phyloP scores from a whole-genome alignment of 2,797 vertebrate species.

The Pristis pectinata region DNA sequence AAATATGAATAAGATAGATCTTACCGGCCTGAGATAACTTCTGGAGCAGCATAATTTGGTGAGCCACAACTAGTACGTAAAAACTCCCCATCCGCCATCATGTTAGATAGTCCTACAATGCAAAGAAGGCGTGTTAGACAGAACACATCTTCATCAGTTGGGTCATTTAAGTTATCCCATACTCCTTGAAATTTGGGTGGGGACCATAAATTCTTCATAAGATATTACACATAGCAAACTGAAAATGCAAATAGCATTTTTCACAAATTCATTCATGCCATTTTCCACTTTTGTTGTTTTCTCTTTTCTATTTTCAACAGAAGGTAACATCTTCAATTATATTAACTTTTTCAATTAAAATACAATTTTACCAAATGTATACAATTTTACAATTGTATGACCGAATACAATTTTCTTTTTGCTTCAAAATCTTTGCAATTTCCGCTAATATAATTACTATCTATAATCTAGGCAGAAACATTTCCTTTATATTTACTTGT shows the following conservation, averaged over 20 bases:
- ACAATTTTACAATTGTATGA: too few relatives aligned
- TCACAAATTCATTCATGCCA: not conserved
- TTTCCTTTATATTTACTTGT: not conserved
- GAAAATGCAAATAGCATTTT: not conserved
- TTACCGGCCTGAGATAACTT: constrained; percentile 98
- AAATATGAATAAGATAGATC: constrained; percentile 31
- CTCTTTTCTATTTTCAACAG: not conserved
- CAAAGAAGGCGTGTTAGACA: constrained; percentile 37
- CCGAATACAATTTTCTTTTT: not conserved
- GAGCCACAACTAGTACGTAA: constrained; percentile 96
- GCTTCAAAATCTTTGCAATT: not conserved
- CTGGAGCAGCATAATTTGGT: constrained; percentile 95
- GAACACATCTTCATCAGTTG: too few relatives aligned
- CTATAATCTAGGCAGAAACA: not conserved
- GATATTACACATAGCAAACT: not conserved
- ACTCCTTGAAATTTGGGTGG: not conserved
- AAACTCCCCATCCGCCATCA: constrained; percentile 99
- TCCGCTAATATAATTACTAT: not conserved
- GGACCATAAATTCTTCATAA: not conserved
- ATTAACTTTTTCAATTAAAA: not conserved
- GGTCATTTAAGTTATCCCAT: not conserved
- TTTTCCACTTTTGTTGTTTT: not conserved
- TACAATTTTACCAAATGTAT: too few relatives aligned
- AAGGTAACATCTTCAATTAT: not conserved
- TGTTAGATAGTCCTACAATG: constrained; percentile 84